These are phyloP conservation scores for Neofelis nebulosa DNA, from an alignment of 2,113 vertebrate species.

Conservation along the genomic window DNA sequence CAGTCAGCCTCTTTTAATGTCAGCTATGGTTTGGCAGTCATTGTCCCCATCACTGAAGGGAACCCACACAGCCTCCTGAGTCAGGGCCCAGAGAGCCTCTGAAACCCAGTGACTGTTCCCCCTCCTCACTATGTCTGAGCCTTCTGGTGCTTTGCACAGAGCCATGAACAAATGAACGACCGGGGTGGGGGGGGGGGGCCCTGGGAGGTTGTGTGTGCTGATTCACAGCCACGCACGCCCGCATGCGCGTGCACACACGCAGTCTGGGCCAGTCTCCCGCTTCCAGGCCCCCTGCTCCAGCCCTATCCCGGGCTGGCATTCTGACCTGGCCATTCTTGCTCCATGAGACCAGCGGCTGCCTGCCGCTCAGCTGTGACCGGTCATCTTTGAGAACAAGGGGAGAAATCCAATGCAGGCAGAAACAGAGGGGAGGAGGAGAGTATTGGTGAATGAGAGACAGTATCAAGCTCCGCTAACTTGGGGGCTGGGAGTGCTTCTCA, in stretches of 20 bases:
- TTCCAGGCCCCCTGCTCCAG: neutral
- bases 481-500: neutral
- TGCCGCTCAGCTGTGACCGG: neutral
- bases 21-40: neutral
- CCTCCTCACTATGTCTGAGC: neutral
- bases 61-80: neutral
- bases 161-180: neutral
- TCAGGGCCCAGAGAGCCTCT: neutral
- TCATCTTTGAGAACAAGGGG: neutral
- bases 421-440: neutral
- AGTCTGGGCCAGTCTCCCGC: neutral
- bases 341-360: neutral
- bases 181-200: too few species aligned
- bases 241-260: rapidly evolving
- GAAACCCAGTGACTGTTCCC: neutral
- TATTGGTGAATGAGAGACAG: neutral
- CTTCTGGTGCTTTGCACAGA: neutral
- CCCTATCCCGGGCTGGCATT: neutral
- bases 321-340: neutral
- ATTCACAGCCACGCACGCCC: too few species aligned
- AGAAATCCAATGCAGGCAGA: too few species aligned
- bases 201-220: neutral
- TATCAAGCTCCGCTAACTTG: neutral
- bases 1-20: neutral
- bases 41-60: too few species aligned